Percentiles rank a stretch among this genome's conserved stretches.
phyloP scores from a whole-genome alignment of 2,797 vertebrate genomes.

The Pseudopleuronectes americanus region DNA sequence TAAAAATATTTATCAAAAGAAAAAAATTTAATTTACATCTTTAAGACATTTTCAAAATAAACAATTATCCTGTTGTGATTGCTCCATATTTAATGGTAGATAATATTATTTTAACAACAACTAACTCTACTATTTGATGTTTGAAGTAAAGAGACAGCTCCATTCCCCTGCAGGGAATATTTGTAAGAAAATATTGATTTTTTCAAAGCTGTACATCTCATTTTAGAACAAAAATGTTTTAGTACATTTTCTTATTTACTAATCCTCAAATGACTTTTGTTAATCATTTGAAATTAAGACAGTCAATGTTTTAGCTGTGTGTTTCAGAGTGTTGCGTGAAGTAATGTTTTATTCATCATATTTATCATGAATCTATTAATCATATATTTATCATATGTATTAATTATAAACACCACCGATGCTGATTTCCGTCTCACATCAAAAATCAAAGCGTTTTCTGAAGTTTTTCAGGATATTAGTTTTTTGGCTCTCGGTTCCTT shows the following conservation, averaged over 20 bases:
- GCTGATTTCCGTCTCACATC: conserved; percentile 13
- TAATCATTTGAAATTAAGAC: conserved; percentile 17
- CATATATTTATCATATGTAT: no score
- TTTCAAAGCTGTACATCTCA: conserved; percentile 15
- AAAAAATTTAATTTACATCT: neutral
- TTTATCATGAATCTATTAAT: no score
- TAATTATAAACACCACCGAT: conserved; percentile 30
- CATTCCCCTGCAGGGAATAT: conserved; percentile 9
- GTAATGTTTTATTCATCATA: no score
- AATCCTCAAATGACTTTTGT: conserved; percentile 3
- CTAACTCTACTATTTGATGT: neutral
- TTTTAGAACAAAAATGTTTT: conserved; percentile 18
- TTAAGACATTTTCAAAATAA: neutral
- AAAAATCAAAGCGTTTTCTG: conserved; percentile 4
- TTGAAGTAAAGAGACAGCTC: conserved; percentile 4
- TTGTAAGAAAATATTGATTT: conserved; percentile 11
- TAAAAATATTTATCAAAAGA: neutral
- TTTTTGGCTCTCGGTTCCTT: neutral
- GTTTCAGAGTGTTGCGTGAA: no score
- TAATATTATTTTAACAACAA: neutral
- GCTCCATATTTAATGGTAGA: neutral
- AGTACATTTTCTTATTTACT: conserved; percentile 3
- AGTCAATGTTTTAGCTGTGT: neutral
- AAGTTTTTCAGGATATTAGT: neutral
- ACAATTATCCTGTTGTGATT: neutral